Evolutionary conservation across 2,888 invertebrate genomes (phyloP).

Genomic region (Drosophila robusta): DNA sequence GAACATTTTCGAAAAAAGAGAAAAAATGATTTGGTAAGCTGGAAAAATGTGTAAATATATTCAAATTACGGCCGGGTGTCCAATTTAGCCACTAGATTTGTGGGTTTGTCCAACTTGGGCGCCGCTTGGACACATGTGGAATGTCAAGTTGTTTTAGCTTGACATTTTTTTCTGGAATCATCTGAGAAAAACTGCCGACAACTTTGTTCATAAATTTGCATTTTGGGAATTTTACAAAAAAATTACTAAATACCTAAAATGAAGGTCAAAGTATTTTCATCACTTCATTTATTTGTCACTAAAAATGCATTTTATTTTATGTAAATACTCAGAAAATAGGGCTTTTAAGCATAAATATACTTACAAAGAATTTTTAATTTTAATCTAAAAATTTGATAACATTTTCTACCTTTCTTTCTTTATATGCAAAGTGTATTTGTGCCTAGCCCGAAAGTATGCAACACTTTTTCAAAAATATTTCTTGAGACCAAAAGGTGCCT

Average conservation of each 20-base stretch:
- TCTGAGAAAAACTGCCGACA: conserved; percentile 32
- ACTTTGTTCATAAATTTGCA: conserved; percentile 31
- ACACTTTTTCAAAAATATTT: conserved; percentile 8
- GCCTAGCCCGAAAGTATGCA: conserved; percentile 32
- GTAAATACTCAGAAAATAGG: background rate
- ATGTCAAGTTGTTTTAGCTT: conserved; percentile 19
- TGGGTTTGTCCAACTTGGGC: conserved; percentile 30
- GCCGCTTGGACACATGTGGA: conserved; percentile 5
- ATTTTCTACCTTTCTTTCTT: background rate
- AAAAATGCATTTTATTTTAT: background rate
- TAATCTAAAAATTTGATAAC: background rate
- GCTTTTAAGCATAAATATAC: background rate
- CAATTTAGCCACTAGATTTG: conserved; percentile 32
- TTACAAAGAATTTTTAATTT: background rate
- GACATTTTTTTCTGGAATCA: conserved; percentile 35
- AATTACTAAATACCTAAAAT: conserved; percentile 5
- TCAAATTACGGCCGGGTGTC: conserved; percentile 53
- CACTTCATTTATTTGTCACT: conserved; percentile 3
- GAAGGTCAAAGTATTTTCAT: background rate
- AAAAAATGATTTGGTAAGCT: conserved; percentile 25
- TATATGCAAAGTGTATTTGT: background rate
- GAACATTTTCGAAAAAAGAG: conserved; percentile 54
- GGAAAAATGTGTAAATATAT: conserved; percentile 69
- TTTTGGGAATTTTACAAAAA: conserved; percentile 28
- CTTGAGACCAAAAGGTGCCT: no score